Percentiles rank a stretch among this genome's conserved stretches.
Evolutionary conservation across 1,140 invertebrate genomes (phyloP).

Genomic region (Lepidurus arcticus): DNA sequence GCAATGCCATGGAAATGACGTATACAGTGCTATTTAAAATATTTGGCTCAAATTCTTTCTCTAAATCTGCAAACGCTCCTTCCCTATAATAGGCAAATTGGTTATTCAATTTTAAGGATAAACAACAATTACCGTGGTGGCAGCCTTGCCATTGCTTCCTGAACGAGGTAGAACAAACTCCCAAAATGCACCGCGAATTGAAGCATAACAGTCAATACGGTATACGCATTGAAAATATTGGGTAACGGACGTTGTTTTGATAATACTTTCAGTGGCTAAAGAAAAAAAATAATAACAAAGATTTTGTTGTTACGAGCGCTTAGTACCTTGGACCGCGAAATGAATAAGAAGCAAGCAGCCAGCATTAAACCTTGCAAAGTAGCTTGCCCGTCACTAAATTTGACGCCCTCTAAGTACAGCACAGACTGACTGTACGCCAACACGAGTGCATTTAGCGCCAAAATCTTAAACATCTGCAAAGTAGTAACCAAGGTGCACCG

Average conservation of each 20-base stretch:
- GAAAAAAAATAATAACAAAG: slow-evolving; percentile 40
- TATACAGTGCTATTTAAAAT: slow-evolving; percentile 97
- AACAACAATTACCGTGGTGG: slow-evolving; percentile 42
- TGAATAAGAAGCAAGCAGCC: slow-evolving; percentile 95
- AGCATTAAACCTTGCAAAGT: slow-evolving; percentile 90
- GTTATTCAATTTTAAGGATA: background rate
- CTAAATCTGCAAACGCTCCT: slow-evolving; percentile 55
- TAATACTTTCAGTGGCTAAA: slow-evolving; percentile 82
- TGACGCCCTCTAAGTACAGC: slow-evolving; percentile 95
- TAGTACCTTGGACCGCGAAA: slow-evolving; percentile 90
- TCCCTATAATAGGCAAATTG: slow-evolving; percentile 18
- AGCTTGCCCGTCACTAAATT: slow-evolving; percentile 95
- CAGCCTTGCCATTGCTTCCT: slow-evolving; percentile 55
- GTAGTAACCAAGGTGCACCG: slow-evolving; percentile 98
- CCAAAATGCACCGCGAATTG: slow-evolving; percentile 95
- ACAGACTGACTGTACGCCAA: slow-evolving; percentile 98
- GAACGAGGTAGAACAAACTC: slow-evolving; percentile 83
- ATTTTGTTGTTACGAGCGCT: background rate
- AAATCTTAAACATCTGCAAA: slow-evolving; percentile 99
- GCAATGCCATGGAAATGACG: slow-evolving; percentile 93
- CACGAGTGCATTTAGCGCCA: slow-evolving; percentile 96
- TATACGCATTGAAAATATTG: slow-evolving; percentile 99
- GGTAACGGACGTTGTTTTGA: slow-evolving; percentile 91
- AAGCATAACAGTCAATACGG: slow-evolving; percentile 85
- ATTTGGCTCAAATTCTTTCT: slow-evolving; percentile 84